phyloP scores from a whole-genome alignment of 1,140 invertebrate species.

The Cepaea nemoralis region DNA sequence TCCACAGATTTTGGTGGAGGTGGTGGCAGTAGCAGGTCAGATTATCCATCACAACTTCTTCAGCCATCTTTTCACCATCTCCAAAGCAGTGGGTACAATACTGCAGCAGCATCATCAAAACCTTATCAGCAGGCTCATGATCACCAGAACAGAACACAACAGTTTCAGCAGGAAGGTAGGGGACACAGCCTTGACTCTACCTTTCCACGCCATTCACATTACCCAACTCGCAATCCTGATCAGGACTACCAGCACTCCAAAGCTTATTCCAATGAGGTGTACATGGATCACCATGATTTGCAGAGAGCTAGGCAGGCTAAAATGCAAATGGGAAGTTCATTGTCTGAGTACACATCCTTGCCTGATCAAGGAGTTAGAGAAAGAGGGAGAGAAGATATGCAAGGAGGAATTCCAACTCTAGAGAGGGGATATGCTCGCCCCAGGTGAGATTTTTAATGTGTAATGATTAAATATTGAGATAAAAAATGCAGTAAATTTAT shows the following conservation, averaged over 20 bases:
- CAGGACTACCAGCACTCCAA: slow-evolving; percentile 37
- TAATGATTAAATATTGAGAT: not conserved
- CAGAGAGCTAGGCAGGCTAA: slow-evolving; percentile 42
- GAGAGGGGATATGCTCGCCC: slow-evolving; percentile 46
- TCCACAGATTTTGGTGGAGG: not conserved
- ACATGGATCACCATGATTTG: slow-evolving; percentile 66
- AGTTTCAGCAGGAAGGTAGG: not conserved
- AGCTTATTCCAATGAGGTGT: slow-evolving; percentile 66
- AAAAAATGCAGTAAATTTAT: too few species aligned
- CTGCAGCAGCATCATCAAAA: not conserved
- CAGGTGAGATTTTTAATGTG: slow-evolving; percentile 52
- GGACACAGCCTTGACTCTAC: slow-evolving; percentile 13
- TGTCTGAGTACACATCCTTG: not conserved
- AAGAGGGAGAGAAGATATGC: slow-evolving; percentile 24
- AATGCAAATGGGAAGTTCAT: not conserved
- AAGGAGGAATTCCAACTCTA: slow-evolving; percentile 31
- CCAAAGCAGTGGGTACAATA: slow-evolving; percentile 1
- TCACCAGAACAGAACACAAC: not conserved
- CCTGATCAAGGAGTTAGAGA: slow-evolving; percentile 26
- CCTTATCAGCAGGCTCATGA: slow-evolving; percentile 25
- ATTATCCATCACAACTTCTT: slow-evolving; percentile 5
- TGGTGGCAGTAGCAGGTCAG: slow-evolving; percentile 15
- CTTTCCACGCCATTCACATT: not conserved
- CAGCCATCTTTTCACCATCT: not conserved
- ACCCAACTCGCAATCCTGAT: slow-evolving; percentile 7